Conservation (phyloP, 2,113 vertebrate genomes). For the Ammodytes marinus region DNA sequence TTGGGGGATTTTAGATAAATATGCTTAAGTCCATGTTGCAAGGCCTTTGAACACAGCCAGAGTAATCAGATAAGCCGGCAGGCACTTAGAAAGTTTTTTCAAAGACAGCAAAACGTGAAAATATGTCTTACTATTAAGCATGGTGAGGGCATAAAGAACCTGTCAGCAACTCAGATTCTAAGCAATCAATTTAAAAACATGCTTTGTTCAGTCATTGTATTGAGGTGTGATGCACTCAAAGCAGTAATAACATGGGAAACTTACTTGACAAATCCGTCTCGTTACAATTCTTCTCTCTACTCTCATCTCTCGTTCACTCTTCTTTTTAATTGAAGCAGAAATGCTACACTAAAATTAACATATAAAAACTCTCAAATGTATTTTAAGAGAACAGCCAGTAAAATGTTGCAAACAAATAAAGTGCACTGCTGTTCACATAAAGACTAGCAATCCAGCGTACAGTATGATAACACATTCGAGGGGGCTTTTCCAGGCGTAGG, state of each 20-base stretch:
- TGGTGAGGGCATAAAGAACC: neutral
- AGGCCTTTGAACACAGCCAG: constrained; percentile 44
- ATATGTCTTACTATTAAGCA: neutral
- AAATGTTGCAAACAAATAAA: neutral
- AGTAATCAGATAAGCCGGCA: constrained; percentile 61
- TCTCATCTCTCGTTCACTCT: neutral
- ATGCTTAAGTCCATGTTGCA: constrained; percentile 49
- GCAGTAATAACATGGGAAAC: neutral
- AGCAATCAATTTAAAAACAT: neutral
- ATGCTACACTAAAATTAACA: neutral
- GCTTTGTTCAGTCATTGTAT: neutral
- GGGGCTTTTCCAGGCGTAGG: constrained; percentile 45
- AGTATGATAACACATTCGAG: constrained; percentile 43
- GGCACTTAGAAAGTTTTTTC: neutral
- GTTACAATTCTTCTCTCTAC: neutral
- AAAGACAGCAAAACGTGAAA: neutral
- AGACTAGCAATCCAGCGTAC: constrained; percentile 37
- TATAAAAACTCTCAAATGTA: neutral
- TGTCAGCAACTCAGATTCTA: neutral
- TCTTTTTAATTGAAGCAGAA: neutral
- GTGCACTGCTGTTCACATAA: neutral
- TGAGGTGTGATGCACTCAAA: neutral
- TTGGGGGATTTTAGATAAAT: constrained; percentile 55
- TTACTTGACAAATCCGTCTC: neutral
- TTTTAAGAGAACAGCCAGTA: neutral